Percentiles rank a stretch among this genome's conserved stretches.
Conservation (phyloP, 2,797 vertebrate species). For the Hypotaenidia okinawae region DNA sequence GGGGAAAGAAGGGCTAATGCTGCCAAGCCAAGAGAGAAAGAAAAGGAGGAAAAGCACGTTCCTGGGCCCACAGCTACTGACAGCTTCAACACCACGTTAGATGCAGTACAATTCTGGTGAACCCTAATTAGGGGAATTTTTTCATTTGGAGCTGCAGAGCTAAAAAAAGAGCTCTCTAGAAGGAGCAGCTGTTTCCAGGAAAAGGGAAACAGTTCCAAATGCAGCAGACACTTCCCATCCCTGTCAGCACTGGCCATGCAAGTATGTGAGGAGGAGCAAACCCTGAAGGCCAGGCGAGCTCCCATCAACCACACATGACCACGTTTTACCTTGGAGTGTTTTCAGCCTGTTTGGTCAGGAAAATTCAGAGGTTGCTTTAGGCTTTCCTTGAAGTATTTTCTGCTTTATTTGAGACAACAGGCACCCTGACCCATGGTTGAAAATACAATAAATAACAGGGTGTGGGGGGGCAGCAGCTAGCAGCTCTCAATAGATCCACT, state of each 20-base stretch:
- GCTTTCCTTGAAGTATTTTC: conserved; percentile 6
- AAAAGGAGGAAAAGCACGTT: neutral
- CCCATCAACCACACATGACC: fast-evolving
- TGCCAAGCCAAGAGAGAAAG: neutral
- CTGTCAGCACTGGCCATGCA: neutral
- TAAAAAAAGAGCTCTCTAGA: neutral
- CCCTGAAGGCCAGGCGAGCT: neutral
- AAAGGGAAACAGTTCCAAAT: neutral
- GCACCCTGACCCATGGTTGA: neutral
- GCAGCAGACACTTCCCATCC: neutral
- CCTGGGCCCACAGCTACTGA: neutral
- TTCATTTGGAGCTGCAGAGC: neutral
- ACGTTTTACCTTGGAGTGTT: neutral
- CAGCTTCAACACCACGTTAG: neutral
- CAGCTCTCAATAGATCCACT: neutral
- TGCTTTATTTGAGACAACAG: conserved; percentile 23
- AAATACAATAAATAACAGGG: neutral
- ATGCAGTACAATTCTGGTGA: neutral
- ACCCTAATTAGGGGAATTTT: neutral
- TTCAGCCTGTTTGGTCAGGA: neutral
- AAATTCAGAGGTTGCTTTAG: neutral
- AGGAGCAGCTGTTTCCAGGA: conserved; percentile 5
- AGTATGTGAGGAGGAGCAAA: neutral
- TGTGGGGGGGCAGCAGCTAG: neutral
- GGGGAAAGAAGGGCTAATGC: neutral